Percentiles rank a stretch among this genome's conserved stretches.
phyloP scores from a whole-genome alignment of 2,113 vertebrate genomes.

The Petroica traversi region DNA sequence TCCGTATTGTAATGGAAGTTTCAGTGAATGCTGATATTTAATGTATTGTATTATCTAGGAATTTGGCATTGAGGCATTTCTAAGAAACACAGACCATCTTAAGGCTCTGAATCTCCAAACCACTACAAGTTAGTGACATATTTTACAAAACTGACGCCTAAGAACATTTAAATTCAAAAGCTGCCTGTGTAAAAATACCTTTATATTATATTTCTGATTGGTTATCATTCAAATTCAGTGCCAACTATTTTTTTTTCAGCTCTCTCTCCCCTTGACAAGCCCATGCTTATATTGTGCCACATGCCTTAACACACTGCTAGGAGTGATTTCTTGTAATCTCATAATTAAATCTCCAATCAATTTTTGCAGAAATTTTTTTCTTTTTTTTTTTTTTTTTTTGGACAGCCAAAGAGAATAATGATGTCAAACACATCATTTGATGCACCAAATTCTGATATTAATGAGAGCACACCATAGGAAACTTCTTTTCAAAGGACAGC shows the following conservation, averaged over 20 bases:
- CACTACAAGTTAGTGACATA: not conserved
- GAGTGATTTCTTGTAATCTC: slow-evolving; percentile 26
- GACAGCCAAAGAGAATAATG: not conserved
- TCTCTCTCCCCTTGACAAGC: not conserved
- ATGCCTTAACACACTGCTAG: slow-evolving; percentile 17
- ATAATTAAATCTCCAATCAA: slow-evolving; percentile 28
- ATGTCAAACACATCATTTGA: not conserved
- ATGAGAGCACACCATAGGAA: not conserved
- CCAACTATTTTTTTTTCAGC: not conserved
- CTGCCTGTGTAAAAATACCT: not conserved
- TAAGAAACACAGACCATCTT: not conserved
- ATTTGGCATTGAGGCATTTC: not conserved
- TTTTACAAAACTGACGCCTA: not conserved
- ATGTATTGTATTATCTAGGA: not conserved
- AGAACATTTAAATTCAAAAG: not conserved
- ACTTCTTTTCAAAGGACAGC: not conserved
- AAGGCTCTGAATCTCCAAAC: not conserved
- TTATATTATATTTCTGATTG: not conserved
- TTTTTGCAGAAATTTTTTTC: not conserved
- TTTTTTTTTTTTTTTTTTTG: not conserved
- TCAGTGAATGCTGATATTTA: not conserved
- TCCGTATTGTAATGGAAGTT: not conserved
- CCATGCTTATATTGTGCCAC: slow-evolving; percentile 18
- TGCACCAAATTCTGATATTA: not conserved
- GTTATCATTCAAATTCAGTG: not conserved